Percentiles rank a stretch among this genome's conserved stretches.
phyloP scores from a whole-genome alignment of 2,113 vertebrate species.

The Manacus vitellinus region DNA sequence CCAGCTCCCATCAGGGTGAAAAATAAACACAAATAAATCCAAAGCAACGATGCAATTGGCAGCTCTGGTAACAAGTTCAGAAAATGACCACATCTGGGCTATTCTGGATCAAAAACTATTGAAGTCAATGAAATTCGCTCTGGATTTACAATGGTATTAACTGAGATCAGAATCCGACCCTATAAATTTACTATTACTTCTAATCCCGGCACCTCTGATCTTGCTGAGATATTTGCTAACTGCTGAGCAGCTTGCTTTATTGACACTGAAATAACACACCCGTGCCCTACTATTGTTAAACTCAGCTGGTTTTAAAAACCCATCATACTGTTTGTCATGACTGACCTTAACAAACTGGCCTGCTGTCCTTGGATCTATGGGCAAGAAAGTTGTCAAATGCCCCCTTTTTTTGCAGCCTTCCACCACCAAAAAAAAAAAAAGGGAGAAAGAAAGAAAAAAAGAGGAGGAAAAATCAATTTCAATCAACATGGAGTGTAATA shows the following conservation, averaged over 20 bases:
- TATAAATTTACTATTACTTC: conserved; percentile 40
- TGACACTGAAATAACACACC: conserved; percentile 68
- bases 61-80: neutral
- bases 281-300: conserved; percentile 67
- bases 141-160: conserved; percentile 41
- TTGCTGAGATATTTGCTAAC: conserved; percentile 51
- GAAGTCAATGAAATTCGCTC: neutral
- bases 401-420: conserved; percentile 66
- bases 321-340: conserved; percentile 82
- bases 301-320: conserved; percentile 74
- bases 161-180: conserved; percentile 30
- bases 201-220: neutral
- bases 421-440: neutral
- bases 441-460: neutral
- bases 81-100: neutral
- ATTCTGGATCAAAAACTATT: conserved; percentile 2
- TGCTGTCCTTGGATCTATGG: conserved; percentile 87
- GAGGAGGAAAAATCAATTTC: conserved; percentile 94
- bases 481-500: conserved; percentile 98
- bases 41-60: neutral
- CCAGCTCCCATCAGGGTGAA: neutral
- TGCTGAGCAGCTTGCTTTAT: conserved; percentile 57
- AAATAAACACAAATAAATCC: conserved; percentile 25
- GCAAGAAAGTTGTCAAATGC: conserved; percentile 86
- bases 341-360: conserved; percentile 74